Evolutionary conservation across 2,888 invertebrate species (phyloP).

Genomic region (Pyralis farinalis): DNA sequence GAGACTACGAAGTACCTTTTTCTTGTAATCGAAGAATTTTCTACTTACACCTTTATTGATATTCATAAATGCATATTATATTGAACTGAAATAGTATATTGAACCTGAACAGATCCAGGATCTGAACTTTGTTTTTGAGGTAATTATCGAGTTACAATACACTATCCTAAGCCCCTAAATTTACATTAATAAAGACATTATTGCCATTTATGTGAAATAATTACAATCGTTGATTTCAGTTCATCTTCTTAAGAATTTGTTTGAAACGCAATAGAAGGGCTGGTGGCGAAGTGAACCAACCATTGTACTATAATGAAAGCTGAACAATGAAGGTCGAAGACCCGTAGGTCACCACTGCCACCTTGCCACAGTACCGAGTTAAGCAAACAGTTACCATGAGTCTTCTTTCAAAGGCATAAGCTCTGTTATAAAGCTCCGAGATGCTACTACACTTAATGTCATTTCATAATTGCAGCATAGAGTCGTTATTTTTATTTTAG

Average conservation of each 20-base stretch:
- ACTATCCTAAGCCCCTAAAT: too few species aligned
- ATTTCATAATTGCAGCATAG: conserved; percentile 10
- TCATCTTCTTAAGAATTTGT: conserved; percentile 19
- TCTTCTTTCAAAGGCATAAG: conserved; percentile 27
- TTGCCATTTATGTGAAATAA: too few species aligned
- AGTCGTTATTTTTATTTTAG: conserved; percentile 7
- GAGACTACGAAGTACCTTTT: too few species aligned
- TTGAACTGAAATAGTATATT: too few species aligned
- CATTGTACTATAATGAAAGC: conserved; percentile 65
- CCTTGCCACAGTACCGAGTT: conserved; percentile 32
- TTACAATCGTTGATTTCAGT: too few species aligned
- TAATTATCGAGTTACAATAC: too few species aligned
- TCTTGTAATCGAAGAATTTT: too few species aligned
- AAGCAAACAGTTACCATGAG: conserved; percentile 24
- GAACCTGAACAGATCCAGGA: too few species aligned
- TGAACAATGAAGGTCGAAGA: conserved; percentile 74
- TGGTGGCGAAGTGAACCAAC: conserved; percentile 36
- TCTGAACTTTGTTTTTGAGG: too few species aligned
- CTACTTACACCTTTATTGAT: too few species aligned
- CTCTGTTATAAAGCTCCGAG: conserved; percentile 15
- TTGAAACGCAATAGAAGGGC: conserved; percentile 16
- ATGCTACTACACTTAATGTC: not conserved
- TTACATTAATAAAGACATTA: too few species aligned
- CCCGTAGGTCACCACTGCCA: conserved; percentile 62
- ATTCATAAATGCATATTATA: too few species aligned